Evolutionary conservation across 2,797 vertebrate species (phyloP), one percentile per base, ranked within the genome.

Genomic region (Melanotaenia parkinsoni): DNA sequence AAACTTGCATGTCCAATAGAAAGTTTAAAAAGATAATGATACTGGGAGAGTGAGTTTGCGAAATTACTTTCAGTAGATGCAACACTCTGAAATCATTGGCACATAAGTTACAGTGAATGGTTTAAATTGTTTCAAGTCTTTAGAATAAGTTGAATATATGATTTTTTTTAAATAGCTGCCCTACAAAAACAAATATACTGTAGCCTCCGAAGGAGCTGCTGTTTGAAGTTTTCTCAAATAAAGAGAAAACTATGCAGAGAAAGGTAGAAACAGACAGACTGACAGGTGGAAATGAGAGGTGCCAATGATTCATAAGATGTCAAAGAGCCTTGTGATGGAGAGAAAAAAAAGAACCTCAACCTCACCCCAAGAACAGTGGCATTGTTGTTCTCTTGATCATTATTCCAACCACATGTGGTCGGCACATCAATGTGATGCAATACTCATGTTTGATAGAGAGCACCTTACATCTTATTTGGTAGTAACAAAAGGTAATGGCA

Each of bases 351-450:
- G 28, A 76, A 81, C 70, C 74, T 84, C 71, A 33, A 65, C 69
- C 63, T 89, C 79, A 76, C 77, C 81, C 40, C 50, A 50, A 67
- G 80, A 91, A 85, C 77, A 83, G 63, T 76, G 65, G 69, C 72
- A 87, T 79, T 89, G 84, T 86, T 90, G 80, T 90, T 84, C 71
- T 73, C 69, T 82, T 86, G 76, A 89, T 91, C 87, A 87, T 83
- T 84, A 84, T 86, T 86, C 81, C 65, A 66, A 67, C 63, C 76
- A 71, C 84, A 88, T 86, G 81, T 81, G 72, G 73, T 76, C 68
- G 80, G 72, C 59, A 63, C 77, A 85, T 82, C 74, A 77, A 84
- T 82, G 74, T 8, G 22, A 30, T 40, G 59, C 74, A 54, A 53
- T 22, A 63, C 68, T 79, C 73, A 81, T 84, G 73, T 77, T 83